These are phyloP conservation scores for Baryphthengus martii DNA, from an alignment of 2,113 vertebrate genomes.

Conservation along the genomic window DNA sequence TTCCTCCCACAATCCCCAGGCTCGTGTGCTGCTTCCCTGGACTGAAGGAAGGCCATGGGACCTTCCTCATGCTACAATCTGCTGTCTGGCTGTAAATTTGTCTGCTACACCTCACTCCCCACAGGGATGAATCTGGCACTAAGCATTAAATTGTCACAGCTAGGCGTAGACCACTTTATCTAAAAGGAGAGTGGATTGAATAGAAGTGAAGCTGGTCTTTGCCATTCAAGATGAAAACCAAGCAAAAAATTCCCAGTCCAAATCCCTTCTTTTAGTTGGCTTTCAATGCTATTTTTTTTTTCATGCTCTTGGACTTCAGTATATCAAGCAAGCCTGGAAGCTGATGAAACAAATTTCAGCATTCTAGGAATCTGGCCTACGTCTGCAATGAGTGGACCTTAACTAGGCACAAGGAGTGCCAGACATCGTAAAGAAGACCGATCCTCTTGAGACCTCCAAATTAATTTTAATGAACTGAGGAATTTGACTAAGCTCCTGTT, in stretches of 20 bases:
- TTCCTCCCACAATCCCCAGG: accelerated
- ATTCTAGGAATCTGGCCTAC: not conserved
- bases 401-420: not conserved
- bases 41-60: not conserved
- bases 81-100: not conserved
- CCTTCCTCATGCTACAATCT: not conserved
- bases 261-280: not conserved
- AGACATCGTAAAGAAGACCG: not conserved
- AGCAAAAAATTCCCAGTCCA: not conserved
- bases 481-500: slow-evolving; percentile 27
- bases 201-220: not conserved
- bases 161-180: not conserved
- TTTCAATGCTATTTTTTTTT: not conserved
- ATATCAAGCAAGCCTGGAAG: not conserved
- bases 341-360: not conserved
- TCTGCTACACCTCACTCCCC: not conserved
- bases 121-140: not conserved
- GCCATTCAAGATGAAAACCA: not conserved
- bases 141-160: not conserved
- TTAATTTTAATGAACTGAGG: slow-evolving; percentile 49
- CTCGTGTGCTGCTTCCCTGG: accelerated
- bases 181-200: not conserved
- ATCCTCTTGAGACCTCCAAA: slow-evolving; percentile 27
- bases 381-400: not conserved
- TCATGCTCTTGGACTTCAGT: not conserved